phyloP scores from a whole-genome alignment of 2,113 vertebrate species.

The Ictalurus furcatus region DNA sequence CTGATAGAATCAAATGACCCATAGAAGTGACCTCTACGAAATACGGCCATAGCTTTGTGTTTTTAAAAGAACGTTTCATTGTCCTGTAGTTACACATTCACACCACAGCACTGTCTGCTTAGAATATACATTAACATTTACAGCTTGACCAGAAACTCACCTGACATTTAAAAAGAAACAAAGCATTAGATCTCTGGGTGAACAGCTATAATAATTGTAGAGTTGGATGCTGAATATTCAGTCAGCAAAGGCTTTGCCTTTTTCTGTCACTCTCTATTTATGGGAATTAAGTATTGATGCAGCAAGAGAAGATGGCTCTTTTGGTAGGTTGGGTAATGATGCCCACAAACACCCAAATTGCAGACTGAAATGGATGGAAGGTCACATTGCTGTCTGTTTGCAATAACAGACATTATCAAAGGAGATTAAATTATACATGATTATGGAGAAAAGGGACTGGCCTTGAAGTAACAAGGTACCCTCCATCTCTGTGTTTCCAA shows the following conservation, averaged over 20 bases:
- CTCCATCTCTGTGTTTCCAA: not conserved
- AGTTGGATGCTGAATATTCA: not conserved
- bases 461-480: not conserved
- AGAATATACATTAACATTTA: not conserved
- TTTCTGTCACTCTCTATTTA: not conserved
- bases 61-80: not conserved
- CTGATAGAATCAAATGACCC: not conserved
- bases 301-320: not conserved
- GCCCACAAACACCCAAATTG: not conserved
- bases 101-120: not conserved
- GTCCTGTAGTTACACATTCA: not conserved
- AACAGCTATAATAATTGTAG: slow-evolving; percentile 5
- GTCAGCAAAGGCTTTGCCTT: not conserved
- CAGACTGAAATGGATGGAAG: not conserved
- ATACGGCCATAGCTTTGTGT: not conserved
- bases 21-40: not conserved
- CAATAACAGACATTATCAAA: not conserved
- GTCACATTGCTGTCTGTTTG: not conserved
- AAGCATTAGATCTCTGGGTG: not conserved
- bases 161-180: slow-evolving; percentile 17
- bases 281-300: not conserved
- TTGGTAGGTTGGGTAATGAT: not conserved
- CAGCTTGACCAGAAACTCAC: not conserved
- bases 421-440: not conserved
- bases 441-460: not conserved